Evolutionary conservation across 2,797 vertebrate genomes (phyloP).

Genomic region (Halcyon leucocephala): DNA sequence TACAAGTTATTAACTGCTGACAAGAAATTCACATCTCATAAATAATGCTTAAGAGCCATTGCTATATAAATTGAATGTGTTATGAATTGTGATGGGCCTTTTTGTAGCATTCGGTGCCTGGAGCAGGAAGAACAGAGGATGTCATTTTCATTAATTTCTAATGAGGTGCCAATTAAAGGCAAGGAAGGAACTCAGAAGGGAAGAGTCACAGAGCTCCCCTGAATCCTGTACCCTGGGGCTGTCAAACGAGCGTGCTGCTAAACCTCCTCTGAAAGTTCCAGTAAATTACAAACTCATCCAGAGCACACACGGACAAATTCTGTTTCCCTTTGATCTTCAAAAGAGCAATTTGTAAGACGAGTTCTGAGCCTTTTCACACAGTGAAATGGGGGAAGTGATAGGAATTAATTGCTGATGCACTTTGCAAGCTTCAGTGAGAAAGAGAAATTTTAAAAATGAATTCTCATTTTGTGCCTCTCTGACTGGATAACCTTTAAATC

Average conservation of each 20-base stretch:
- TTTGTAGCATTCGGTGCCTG: constrained; percentile 81
- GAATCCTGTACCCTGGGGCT: constrained; percentile 78
- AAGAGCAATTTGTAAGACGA: constrained; percentile 86
- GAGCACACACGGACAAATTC: constrained; percentile 77
- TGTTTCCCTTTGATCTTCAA: constrained; percentile 84
- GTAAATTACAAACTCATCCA: constrained; percentile 81
- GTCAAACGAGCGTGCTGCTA: constrained; percentile 67
- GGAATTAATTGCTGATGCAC: constrained; percentile 81
- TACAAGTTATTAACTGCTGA: constrained; percentile 83
- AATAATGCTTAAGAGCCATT: constrained; percentile 85
- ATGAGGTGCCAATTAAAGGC: constrained; percentile 88
- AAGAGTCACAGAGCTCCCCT: constrained; percentile 78
- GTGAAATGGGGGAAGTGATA: constrained; percentile 75
- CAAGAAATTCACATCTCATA: constrained; percentile 85
- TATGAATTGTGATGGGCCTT: constrained; percentile 84
- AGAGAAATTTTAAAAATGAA: constrained; percentile 64
- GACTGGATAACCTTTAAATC: constrained; percentile 76
- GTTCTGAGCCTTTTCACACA: constrained; percentile 78
- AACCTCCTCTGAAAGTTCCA: constrained; percentile 79
- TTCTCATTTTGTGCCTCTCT: constrained; percentile 62
- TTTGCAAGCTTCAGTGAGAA: constrained; percentile 58
- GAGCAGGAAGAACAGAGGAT: constrained; percentile 85
- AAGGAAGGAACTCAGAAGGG: constrained; percentile 77
- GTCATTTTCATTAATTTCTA: constrained; percentile 88
- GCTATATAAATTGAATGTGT: constrained; percentile 83